A percentile compares a stretch with the other conserved stretches of the same genome.
Conservation (phyloP, 2,797 vertebrate genomes). For the Spheniscus humboldti region DNA sequence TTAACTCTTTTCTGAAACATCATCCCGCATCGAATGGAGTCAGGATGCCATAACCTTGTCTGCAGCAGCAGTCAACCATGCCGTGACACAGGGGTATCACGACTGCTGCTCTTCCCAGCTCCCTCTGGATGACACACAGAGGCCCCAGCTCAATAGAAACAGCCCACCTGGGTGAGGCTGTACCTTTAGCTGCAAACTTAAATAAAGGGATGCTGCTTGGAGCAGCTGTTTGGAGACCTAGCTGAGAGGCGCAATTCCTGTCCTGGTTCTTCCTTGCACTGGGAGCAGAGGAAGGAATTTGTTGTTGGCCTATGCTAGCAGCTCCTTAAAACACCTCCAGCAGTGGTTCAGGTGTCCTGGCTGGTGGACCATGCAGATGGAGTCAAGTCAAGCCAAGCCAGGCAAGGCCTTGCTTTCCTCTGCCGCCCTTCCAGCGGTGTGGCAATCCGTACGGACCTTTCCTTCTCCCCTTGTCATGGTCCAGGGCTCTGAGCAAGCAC, state of each 20-base stretch:
- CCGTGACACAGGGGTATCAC: accelerated
- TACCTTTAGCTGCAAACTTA: not conserved
- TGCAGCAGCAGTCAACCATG: not conserved
- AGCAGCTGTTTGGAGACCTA: not conserved
- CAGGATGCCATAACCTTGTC: not conserved
- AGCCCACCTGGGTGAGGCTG: not conserved
- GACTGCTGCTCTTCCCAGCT: not conserved
- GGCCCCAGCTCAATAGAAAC: not conserved
- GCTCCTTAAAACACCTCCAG: not conserved
- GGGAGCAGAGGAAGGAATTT: not conserved
- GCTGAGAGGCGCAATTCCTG: not conserved
- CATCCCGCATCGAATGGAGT: not conserved
- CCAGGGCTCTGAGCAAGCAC: not conserved
- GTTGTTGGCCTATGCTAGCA: not conserved
- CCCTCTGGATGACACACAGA: not conserved
- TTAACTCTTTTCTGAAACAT: constrained; percentile 13
- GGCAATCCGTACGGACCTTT: not conserved
- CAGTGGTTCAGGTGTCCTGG: not conserved
- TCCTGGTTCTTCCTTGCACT: not conserved
- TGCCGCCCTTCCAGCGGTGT: accelerated
- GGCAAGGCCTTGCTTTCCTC: not conserved
- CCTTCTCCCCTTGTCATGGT: not conserved
- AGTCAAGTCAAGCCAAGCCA: not conserved
- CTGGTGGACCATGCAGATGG: not conserved
- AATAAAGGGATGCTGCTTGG: not conserved